Conservation (phyloP, 2,797 vertebrate genomes). For the Hydrolagus colliei region DNA sequence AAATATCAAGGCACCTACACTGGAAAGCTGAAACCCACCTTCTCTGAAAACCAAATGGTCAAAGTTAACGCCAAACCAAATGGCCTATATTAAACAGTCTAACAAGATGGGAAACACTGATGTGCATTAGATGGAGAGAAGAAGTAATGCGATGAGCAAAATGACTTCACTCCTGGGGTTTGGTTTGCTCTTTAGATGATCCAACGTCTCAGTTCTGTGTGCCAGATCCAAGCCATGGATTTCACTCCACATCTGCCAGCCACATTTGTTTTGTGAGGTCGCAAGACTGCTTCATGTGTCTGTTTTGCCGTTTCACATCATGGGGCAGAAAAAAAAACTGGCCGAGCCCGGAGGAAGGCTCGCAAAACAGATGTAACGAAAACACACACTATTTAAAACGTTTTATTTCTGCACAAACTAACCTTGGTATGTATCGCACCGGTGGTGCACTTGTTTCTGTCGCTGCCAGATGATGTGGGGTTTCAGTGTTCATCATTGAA, state of each 20-base stretch:
- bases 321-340: neutral
- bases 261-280: constrained; percentile 24
- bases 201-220: neutral
- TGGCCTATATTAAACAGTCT: too few relatives aligned
- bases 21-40: too few relatives aligned
- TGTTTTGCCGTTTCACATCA: neutral
- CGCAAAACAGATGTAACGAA: constrained; percentile 1
- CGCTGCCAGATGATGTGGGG: neutral
- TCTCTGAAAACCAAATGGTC: too few relatives aligned
- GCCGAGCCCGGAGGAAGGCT: neutral
- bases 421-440: neutral
- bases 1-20: too few relatives aligned
- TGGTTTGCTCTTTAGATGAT: neutral
- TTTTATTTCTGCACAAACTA: neutral
- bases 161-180: constrained; percentile 21
- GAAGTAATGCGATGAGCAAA: constrained; percentile 20
- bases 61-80: too few relatives aligned
- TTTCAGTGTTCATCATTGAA: neutral
- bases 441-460: neutral
- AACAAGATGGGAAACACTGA: neutral
- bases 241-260: constrained; percentile 26
- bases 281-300: neutral
- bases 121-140: neutral
- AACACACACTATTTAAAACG: neutral
- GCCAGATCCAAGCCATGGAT: neutral